Percentiles rank a stretch among this genome's conserved stretches.
These are phyloP conservation scores for Chalcis sispes DNA, from an alignment of 2,888 invertebrate species.

Conservation along the genomic window DNA sequence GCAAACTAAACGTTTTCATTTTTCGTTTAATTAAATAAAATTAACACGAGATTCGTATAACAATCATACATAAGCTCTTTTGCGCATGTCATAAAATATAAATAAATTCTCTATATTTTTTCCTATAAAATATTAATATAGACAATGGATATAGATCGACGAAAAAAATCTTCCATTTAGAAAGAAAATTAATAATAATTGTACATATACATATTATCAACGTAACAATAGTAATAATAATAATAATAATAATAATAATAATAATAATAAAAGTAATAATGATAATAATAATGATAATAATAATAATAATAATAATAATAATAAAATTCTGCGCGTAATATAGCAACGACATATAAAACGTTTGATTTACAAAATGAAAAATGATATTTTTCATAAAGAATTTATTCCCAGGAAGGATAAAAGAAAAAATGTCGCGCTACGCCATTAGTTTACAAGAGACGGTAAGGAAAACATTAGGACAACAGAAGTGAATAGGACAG, in stretches of 20 bases:
- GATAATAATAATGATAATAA: constrained; percentile 36
- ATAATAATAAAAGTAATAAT: constrained; percentile 14
- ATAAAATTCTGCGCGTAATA: too few relatives aligned
- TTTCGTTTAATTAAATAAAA: constrained; percentile 39
- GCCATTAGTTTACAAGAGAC: not conserved
- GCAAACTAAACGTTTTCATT: constrained; percentile 35
- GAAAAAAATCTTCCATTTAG: constrained; percentile 12
- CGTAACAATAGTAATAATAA: constrained; percentile 44
- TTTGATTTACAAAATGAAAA: constrained; percentile 46
- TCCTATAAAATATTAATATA: constrained; percentile 42
- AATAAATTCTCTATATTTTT: constrained; percentile 48
- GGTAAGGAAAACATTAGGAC: not conserved
- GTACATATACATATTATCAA: not conserved
- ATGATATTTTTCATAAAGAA: not conserved
- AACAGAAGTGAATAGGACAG: constrained; percentile 11
- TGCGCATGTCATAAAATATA: constrained; percentile 33
- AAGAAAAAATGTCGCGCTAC: too few relatives aligned
- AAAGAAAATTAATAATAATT: constrained; percentile 16
- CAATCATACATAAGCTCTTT: constrained; percentile 39
- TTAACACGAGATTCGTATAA: constrained; percentile 50
- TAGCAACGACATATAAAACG: constrained; percentile 48
- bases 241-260: constrained; percentile 36
- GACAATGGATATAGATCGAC: constrained; percentile 33
- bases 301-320: constrained; percentile 42
- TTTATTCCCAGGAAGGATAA: not conserved